Base-by-base conservation (phyloP, 2,888 invertebrate species). In the Zeuzera pyrina region DNA sequence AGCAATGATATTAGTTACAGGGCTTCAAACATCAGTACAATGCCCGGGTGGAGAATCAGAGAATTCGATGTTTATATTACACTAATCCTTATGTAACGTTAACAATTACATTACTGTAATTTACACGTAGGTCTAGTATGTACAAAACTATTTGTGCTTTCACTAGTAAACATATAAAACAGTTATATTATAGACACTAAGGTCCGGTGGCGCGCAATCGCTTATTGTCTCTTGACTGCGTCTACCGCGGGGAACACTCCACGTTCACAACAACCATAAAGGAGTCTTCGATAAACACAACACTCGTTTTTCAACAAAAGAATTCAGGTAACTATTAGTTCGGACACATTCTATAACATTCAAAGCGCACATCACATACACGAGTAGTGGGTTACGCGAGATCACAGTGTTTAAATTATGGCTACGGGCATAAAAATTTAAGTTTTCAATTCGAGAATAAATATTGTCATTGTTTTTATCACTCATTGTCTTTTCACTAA, bases 91-190 rank as follows among this genome's bases (percentile, higher is more conserved):
- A 60, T 45, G 62, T 62, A 65, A 67, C 61, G 57, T 68, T 74
- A 72, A 63, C 51, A 47, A 59, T 50, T 49, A 59, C 64, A 57
- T 59, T 54, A 6, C 11, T 8, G 10, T 67, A 76, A 72, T 79
- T 69, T 79, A 81, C 78, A 81, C 56, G 61, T 78, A 70, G 73
- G 62, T 65, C 79, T 81, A 79, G 69, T 81, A 83, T 83, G 49
- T 81, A 81, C 81, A 83, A 27, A 65, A 58, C 68, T 72, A 70
- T 81, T 77, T 78, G 81, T 81, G 79, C 78, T 70, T 69, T 57
- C 66, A 71, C 71, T 70, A 68, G 61, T 65, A 50, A 55, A 66
- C 57, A 58, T 58, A 62, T 55, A 59, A 56, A 11, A 12, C 12
- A 12, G 26, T 11, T 25, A 8, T 26, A 12, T 25, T 22, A 35